Conservation (phyloP, 2,113 vertebrate genomes). For the Bucco capensis region DNA sequence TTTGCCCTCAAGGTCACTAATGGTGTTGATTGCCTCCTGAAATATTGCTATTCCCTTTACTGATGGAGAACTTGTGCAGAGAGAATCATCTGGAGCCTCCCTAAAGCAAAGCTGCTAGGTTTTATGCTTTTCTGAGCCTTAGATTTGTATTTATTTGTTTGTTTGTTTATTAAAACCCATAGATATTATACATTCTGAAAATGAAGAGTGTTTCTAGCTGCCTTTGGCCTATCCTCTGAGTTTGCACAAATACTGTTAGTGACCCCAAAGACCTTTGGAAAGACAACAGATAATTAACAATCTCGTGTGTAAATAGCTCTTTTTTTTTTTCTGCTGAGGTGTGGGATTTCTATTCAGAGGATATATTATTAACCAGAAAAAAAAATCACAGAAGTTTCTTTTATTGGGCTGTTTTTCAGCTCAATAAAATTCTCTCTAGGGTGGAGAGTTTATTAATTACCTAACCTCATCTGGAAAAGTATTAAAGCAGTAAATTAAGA, state of each 20-base stretch:
- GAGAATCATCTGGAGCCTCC: background rate
- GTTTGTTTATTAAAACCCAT: background rate
- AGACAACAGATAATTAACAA: background rate
- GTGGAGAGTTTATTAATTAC: background rate
- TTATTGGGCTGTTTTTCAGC: background rate
- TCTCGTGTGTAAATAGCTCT: background rate
- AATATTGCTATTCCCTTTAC: background rate
- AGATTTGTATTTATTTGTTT: background rate
- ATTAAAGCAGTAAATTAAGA: slow-evolving; percentile 12
- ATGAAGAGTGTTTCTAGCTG: background rate
- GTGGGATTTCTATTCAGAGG: background rate
- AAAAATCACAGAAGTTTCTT: background rate
- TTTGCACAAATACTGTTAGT: background rate
- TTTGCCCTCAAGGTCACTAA: background rate
- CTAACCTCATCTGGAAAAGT: background rate
- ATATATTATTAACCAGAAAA: background rate
- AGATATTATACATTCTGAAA: background rate
- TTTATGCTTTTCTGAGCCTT: background rate
- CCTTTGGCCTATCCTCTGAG: background rate
- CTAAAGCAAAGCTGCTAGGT: background rate
- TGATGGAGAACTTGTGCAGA: background rate
- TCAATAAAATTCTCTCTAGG: background rate
- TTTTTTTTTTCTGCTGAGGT: background rate
- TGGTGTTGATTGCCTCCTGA: background rate
- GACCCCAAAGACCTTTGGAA: background rate